These are phyloP conservation scores for Peromyscus attwateri DNA, from an alignment of 2,797 vertebrate genomes.

Conservation along the genomic window DNA sequence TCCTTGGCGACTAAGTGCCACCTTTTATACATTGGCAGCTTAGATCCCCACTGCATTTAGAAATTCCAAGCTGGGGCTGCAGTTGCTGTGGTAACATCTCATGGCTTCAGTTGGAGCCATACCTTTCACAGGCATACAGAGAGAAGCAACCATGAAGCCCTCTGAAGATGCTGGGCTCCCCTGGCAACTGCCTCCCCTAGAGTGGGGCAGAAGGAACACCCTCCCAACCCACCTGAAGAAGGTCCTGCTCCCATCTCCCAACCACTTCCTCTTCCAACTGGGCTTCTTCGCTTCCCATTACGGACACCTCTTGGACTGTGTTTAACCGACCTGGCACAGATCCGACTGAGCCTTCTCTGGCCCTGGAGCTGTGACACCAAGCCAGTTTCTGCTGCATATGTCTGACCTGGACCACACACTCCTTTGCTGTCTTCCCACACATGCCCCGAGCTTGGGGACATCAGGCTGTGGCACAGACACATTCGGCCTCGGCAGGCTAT, in stretches of 20 bases:
- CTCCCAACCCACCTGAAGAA: neutral
- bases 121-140: neutral
- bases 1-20: neutral
- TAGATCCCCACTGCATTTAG: neutral
- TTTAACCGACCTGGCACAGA: neutral
- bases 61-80: neutral
- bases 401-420: neutral
- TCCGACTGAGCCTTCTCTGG: neutral
- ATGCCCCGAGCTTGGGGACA: neutral
- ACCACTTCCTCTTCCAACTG: fast-evolving
- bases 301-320: neutral
- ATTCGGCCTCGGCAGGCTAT: neutral
- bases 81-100: neutral
- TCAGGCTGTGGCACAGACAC: neutral
- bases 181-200: neutral
- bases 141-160: neutral
- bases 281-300: too few relatives aligned
- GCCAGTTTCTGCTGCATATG: neutral
- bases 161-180: neutral
- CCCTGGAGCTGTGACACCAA: fast-evolving
- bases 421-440: neutral
- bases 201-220: fast-evolving
- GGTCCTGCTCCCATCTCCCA: neutral
- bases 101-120: neutral
- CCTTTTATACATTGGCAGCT: too few relatives aligned